Evolutionary conservation across 2,888 invertebrate genomes (phyloP), one percentile per base, ranked within the genome.

Genomic region (Smittia sp.): DNA sequence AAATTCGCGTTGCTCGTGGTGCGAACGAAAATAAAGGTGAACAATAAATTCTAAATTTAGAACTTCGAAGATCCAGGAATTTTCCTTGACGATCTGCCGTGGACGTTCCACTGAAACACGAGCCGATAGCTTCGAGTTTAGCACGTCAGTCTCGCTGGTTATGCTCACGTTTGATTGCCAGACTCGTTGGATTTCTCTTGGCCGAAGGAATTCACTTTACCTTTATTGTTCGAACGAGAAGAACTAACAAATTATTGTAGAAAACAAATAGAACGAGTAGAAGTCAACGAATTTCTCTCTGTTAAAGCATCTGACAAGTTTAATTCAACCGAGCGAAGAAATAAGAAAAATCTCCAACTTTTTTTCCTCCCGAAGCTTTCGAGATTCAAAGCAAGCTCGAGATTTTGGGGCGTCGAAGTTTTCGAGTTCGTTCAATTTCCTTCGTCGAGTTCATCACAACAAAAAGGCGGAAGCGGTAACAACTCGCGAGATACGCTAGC

Each of bases 31-130:
- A 68, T 1, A 68, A 41, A 68, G 58, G 22, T 7, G 13, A 41
- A 13, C 1, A 1, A n/a, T 74, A 74, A 74, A 74, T 73, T 22
- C 65, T 54, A 41, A 52, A 52, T 74, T 4, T 74, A 75, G 75
- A 74, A 13, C 20, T 4, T 3, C 58, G 18, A 58, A 58, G 58
- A 46, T 58, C 20, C 58, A 22, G 22, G 58, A 58, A 58, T 22
- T 58, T 58, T 46, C 15, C 46, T 46, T 11, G 46, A 2, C 15
- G 11, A 46, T 2, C 46, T 46, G 3, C 11, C 46, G n/a, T n/a
- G n/a, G n/a, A n/a, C n/a, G n/a, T 46, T 3, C n/a, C n/a, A 3
- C 46, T 46, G 46, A 46, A n/a, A 6, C 46, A 46, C 15, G n/a
- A 2, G 46, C n/a, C 13, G 11, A 46, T 3, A 11, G 2, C 46